A percentile compares a stretch with the other conserved stretches of the same genome.
Evolutionary conservation across 2,797 vertebrate genomes (phyloP).

Genomic region (Phataginus tetradactyla): DNA sequence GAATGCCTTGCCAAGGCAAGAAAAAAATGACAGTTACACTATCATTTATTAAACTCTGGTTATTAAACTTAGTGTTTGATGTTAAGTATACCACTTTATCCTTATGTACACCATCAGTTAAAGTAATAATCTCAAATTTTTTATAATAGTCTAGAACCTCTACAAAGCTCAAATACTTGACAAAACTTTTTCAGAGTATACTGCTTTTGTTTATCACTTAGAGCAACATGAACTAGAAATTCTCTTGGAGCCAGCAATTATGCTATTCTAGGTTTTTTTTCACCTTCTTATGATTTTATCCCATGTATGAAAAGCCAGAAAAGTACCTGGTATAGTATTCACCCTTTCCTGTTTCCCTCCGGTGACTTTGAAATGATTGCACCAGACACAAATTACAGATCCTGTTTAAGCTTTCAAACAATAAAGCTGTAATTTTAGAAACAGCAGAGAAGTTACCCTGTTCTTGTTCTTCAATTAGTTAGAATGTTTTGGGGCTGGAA

Average conservation of each 20-base stretch:
- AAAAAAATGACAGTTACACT: not conserved
- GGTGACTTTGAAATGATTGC: slow-evolving; percentile 53
- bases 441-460: not conserved
- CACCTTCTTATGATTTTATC: slow-evolving; percentile 1
- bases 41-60: not conserved
- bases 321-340: not conserved
- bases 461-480: slow-evolving; percentile 53
- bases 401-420: slow-evolving; percentile 43
- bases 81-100: not conserved
- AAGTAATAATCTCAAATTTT: not conserved
- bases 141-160: not conserved
- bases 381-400: slow-evolving; percentile 27
- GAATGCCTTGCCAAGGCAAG: not conserved
- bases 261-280: slow-evolving; percentile 3
- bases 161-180: not conserved
- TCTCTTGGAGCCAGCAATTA: not conserved
- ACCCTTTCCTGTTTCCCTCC: not conserved
- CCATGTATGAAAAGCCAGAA: slow-evolving; percentile 3
- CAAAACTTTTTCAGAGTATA: not conserved
- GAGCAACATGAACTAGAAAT: slow-evolving; percentile 5
- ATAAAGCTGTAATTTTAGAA: slow-evolving; percentile 62
- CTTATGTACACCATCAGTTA: not conserved
- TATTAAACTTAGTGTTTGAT: not conserved
- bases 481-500: slow-evolving; percentile 22
- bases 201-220: not conserved